phyloP scores from a whole-genome alignment of 23 tunicate genomes.

The Trididemnum clinides region DNA sequence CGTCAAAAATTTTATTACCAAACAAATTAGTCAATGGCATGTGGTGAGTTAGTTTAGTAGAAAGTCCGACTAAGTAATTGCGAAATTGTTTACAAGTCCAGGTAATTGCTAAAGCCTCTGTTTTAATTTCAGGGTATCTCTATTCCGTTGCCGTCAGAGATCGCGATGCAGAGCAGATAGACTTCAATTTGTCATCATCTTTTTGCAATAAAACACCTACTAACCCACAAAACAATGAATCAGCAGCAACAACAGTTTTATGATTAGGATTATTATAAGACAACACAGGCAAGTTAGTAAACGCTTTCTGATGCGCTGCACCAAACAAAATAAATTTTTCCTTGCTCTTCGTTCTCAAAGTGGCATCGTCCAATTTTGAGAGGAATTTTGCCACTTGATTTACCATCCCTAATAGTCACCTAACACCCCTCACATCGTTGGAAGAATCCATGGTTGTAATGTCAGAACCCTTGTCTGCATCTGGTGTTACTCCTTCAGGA shows the following conservation, averaged over 20 bases:
- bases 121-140: slow-evolving; percentile 13
- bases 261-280: background rate
- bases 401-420: too few relatives aligned
- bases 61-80: background rate
- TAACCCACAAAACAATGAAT: slow-evolving; percentile 2
- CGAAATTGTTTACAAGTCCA: background rate
- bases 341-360: background rate
- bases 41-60: background rate
- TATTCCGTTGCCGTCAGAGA: slow-evolving; percentile 14
- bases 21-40: background rate
- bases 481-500: background rate
- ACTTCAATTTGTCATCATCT: background rate
- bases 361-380: background rate
- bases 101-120: background rate
- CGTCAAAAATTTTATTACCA: background rate
- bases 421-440: too few relatives aligned
- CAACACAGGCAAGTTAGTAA: background rate
- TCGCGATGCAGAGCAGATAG: background rate
- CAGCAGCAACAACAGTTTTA: slow-evolving; percentile 10
- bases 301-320: background rate
- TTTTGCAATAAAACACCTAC: slow-evolving; percentile 16
- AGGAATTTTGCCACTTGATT: too few relatives aligned
- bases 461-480: background rate
- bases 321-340: background rate
- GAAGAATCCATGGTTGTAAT: background rate